Evolutionary conservation across 2,888 invertebrate genomes (phyloP), one percentile per base, ranked within the genome.

Genomic region (Leptopilina drosophilae): DNA sequence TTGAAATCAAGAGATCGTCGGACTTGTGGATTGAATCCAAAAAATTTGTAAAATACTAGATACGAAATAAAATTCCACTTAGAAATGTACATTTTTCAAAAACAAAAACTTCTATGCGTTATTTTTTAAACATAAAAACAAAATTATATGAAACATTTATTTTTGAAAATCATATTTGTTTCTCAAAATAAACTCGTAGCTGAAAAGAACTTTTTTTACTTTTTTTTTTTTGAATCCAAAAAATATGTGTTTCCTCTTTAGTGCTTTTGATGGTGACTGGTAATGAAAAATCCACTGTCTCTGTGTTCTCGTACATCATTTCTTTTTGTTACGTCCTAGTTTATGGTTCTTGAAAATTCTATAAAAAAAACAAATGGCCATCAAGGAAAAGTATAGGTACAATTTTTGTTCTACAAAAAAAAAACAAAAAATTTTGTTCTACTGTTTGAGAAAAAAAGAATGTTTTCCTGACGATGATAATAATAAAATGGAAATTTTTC

Each of bases 241-340:
- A 73, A 64, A 12, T 12, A 33, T 64, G 64, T 26, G 49, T 73
- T 49, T 77, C 78, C 42, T 77, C n/a, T 20, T 20, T 59, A 76
- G 53, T 62, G 84, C 81, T 88, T 86, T 86, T 81, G 33, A 5
- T 86, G 87, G 88, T 88, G 84, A 85, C 79, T 85, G 88, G 87
- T 86, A 80, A 49, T 78, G 78, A 65, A 67, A 81, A 80, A 84
- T 78, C 83, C 84, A 83, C 80, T 84, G 15, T 62, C 80, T 86
- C 80, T 86, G 85, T 87, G 84, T 84, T 79, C 33, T 33, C 82
- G 85, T 87, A 82, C 83, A 77, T 80, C n/a, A 26, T 56, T 33
- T 20, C 20, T 20, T 8, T 11, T 4, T 26, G 56, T 56, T 33
- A 40, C n/a, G 40, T 78, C 73, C 56, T 82, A 76, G 49, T 79